Conservation (phyloP, 2,888 invertebrate species). For the Microctonus brassicae region DNA sequence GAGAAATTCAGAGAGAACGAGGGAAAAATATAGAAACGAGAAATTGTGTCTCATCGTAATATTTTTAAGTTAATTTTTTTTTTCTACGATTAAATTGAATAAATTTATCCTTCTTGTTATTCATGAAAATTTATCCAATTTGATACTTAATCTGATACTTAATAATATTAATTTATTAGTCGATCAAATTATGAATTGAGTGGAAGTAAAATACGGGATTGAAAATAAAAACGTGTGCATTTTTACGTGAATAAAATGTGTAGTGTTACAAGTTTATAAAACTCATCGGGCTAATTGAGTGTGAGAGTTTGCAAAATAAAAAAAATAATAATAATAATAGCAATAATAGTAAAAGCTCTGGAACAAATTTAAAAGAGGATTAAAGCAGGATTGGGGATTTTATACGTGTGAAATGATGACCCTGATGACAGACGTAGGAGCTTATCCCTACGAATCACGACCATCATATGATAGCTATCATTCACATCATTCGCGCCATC, state of each 20-base stretch:
- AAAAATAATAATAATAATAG: neutral
- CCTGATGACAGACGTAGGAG: conserved; percentile 66
- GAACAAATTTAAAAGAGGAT: neutral
- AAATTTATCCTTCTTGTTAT: too few relatives aligned
- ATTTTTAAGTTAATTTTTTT: neutral
- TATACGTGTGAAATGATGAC: conserved; percentile 63
- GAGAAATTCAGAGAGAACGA: neutral
- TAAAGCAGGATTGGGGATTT: neutral
- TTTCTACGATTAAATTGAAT: neutral
- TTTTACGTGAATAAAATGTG: neutral
- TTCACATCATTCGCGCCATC: conserved; percentile 49
- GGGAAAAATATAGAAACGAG: neutral
- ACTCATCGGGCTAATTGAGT: neutral
- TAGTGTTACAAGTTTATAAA: neutral
- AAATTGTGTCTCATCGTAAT: neutral
- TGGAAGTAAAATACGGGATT: too few relatives aligned
- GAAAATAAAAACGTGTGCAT: neutral
- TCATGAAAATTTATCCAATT: too few relatives aligned
- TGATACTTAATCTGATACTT: too few relatives aligned
- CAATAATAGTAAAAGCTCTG: neutral
- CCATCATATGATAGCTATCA: conserved; percentile 60
- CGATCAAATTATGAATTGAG: too few relatives aligned
- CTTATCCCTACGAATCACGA: conserved; percentile 63
- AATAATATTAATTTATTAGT: neutral
- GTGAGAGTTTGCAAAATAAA: neutral